These are phyloP conservation scores for Malurus elegans DNA, from an alignment of 2,113 vertebrate species.

Conservation along the genomic window DNA sequence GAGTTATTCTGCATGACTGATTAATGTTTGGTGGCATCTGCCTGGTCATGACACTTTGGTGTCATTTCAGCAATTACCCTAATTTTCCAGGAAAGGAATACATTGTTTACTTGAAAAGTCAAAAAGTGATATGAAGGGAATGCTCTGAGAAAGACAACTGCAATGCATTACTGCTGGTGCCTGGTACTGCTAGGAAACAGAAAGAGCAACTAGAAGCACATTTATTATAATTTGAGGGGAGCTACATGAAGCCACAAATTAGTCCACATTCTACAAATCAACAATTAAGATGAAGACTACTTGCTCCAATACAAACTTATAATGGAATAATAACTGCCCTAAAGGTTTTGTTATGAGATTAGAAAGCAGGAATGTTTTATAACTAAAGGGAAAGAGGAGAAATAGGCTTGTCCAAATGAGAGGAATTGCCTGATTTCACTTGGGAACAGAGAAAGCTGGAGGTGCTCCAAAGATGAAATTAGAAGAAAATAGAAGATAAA, in stretches of 20 bases:
- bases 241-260: background rate
- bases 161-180: background rate
- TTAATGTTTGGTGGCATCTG: background rate
- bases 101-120: background rate
- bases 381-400: background rate
- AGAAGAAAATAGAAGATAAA: background rate
- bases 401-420: background rate
- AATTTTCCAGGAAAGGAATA: background rate
- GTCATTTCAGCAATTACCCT: background rate
- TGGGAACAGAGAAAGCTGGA: background rate
- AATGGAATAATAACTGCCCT: constrained; percentile 27
- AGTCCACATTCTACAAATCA: background rate
- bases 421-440: background rate
- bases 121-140: background rate
- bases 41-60: background rate
- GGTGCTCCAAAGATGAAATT: background rate
- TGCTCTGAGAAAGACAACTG: background rate
- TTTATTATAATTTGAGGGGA: background rate
- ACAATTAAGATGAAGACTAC: background rate
- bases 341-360: background rate
- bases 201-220: background rate
- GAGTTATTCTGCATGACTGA: background rate
- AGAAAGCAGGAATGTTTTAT: constrained; percentile 19
- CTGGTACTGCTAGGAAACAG: background rate
- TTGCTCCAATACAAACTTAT: background rate